Percentiles rank a stretch among this genome's conserved stretches.
phyloP scores from a whole-genome alignment of 2,113 vertebrate species.

The Lasiurus borealis region DNA sequence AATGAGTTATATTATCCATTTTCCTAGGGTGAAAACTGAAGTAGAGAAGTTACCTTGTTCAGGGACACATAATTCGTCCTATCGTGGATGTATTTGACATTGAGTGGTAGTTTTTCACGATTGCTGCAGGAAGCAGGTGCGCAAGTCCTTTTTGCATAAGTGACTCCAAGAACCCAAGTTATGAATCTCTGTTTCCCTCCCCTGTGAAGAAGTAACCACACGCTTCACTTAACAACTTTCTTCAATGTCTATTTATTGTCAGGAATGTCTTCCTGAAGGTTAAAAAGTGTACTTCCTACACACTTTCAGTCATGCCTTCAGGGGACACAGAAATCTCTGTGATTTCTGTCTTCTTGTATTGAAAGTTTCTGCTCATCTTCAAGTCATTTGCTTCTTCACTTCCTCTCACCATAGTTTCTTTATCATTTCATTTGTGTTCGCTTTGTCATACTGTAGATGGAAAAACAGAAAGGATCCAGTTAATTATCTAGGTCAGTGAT shows the following conservation, averaged over 20 bases:
- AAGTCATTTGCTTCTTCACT: background rate
- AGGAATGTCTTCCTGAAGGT: background rate
- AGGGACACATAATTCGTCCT: background rate
- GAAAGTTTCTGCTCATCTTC: background rate
- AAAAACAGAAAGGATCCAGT: constrained; percentile 18
- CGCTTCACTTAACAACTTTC: background rate
- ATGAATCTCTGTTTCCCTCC: background rate
- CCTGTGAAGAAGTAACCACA: background rate
- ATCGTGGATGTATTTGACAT: background rate
- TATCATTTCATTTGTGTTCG: background rate
- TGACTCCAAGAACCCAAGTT: background rate
- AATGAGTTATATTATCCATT: background rate
- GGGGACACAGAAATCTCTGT: background rate
- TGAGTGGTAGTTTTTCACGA: background rate
- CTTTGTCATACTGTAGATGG: background rate
- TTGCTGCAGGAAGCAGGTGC: background rate
- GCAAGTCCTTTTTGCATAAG: background rate
- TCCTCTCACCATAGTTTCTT: background rate
- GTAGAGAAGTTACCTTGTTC: constrained; percentile 32
- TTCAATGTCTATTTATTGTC: background rate
- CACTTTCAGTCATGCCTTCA: background rate
- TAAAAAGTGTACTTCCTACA: background rate
- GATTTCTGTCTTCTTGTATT: background rate
- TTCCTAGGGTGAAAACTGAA: background rate
- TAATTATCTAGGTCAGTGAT: background rate